These are phyloP conservation scores for Oedothorax gibbosus DNA, from an alignment of 1,140 invertebrate genomes.

Conservation along the genomic window DNA sequence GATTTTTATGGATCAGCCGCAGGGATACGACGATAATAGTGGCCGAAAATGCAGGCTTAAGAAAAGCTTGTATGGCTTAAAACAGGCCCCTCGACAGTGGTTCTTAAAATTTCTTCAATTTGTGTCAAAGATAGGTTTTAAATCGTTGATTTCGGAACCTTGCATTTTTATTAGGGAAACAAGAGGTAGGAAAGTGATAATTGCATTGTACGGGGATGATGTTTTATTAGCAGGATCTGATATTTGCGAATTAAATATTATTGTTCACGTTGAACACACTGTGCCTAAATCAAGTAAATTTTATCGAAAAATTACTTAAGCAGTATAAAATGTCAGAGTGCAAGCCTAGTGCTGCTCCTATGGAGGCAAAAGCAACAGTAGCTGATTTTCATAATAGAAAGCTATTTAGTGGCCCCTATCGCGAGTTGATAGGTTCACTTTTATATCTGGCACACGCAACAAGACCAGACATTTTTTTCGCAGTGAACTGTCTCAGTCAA, in stretches of 20 bases:
- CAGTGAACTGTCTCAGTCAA: conserved; percentile 26
- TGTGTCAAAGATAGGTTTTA: no score
- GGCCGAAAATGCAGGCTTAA: conserved; percentile 64
- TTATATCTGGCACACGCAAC: conserved; percentile 7
- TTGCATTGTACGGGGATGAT: conserved; percentile 36
- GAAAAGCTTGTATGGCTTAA: conserved; percentile 66
- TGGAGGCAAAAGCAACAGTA: background rate
- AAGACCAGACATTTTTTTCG: conserved; percentile 15
- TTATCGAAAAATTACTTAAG: no score
- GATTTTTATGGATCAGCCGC: conserved; percentile 68
- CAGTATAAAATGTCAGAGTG: no score
- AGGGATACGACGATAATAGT: conserved; percentile 59
- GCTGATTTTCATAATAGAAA: background rate
- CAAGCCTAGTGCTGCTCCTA: background rate
- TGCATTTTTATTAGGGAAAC: no score
- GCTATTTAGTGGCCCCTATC: background rate
- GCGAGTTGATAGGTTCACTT: conserved; percentile 32
- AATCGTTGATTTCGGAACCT: no score
- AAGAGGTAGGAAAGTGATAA: no score
- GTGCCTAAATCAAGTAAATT: no score
- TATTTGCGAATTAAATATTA: background rate
- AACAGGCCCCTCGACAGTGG: conserved; percentile 66
- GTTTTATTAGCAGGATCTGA: conserved; percentile 18
- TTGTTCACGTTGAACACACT: background rate
- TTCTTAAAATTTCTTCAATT: conserved; percentile 63